Percentiles rank a stretch among this genome's conserved stretches.
Conservation (phyloP, 1,140 invertebrate species). For the Drosophila tsacasi region DNA sequence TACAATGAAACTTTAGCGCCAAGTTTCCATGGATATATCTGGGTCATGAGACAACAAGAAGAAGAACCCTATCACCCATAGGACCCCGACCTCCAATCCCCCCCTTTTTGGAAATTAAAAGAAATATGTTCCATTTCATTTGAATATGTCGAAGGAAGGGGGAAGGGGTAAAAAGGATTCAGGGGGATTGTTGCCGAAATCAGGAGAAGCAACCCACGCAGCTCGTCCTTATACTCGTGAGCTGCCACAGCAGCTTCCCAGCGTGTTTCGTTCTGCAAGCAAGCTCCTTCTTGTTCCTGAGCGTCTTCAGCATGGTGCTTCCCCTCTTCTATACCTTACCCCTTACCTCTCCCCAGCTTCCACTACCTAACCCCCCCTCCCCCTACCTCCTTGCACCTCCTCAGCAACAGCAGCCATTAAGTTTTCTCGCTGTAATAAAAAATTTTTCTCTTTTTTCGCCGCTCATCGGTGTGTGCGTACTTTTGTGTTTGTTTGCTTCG, state of each 20-base stretch:
- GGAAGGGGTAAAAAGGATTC: no score
- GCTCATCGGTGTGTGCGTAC: constrained; percentile 36
- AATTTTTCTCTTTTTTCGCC: constrained; percentile 70
- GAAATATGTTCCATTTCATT: constrained; percentile 70
- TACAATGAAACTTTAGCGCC: constrained; percentile 22
- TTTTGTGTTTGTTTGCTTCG: constrained; percentile 29
- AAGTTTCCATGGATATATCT: constrained; percentile 41
- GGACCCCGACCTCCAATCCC: background rate
- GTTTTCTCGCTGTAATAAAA: constrained; percentile 83
- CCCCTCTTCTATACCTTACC: constrained; percentile 22
- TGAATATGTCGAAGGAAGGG: constrained; percentile 13
- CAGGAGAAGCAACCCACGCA: constrained; percentile 45
- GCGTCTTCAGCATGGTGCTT: constrained; percentile 18
- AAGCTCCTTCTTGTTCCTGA: constrained; percentile 16
- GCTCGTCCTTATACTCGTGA: background rate
- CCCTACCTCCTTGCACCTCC: background rate
- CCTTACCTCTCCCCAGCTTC: background rate
- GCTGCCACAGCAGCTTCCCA: background rate
- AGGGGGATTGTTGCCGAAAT: constrained; percentile 23
- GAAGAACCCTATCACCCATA: constrained; percentile 25
- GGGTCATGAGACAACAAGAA: constrained; percentile 25
- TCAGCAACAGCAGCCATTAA: constrained; percentile 69
- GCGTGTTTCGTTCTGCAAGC: constrained; percentile 2
- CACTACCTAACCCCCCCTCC: background rate
- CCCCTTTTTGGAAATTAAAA: constrained; percentile 29